These are phyloP conservation scores for Lathronympha strigana DNA, from an alignment of 2,888 invertebrate species.

Conservation along the genomic window DNA sequence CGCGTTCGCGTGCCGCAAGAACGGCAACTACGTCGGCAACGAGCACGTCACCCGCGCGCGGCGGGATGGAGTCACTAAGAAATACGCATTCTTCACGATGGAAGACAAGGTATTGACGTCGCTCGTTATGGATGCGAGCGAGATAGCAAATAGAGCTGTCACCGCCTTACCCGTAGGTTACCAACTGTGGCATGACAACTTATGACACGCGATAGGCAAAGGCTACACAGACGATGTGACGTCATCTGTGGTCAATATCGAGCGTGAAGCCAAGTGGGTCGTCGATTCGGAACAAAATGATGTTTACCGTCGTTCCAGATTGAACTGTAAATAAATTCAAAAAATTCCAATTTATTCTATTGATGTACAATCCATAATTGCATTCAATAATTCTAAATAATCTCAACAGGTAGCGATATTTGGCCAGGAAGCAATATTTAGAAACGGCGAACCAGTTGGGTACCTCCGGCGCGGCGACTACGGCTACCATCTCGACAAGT, in stretches of 20 bases:
- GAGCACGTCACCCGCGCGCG: conserved; percentile 87
- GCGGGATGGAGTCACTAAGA: conserved; percentile 87
- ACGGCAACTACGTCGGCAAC: conserved; percentile 91
- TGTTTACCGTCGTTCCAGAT: too few relatives aligned
- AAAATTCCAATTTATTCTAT: neutral
- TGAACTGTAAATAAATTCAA: too few relatives aligned
- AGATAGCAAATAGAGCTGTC: too few relatives aligned
- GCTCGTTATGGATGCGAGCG: too few relatives aligned
- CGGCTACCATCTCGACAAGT: conserved; percentile 83
- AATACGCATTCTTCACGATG: conserved; percentile 89
- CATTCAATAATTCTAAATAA: neutral
- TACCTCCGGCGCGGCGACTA: conserved; percentile 93
- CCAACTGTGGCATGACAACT: too few relatives aligned
- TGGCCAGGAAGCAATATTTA: conserved; percentile 93
- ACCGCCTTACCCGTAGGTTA: too few relatives aligned
- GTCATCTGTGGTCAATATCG: too few relatives aligned
- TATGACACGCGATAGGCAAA: too few relatives aligned
- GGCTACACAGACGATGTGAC: too few relatives aligned
- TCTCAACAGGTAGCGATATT: conserved; percentile 87
- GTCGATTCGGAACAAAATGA: too few relatives aligned
- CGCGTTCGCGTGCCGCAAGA: conserved; percentile 90
- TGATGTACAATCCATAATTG: too few relatives aligned
- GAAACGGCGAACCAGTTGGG: conserved; percentile 90
- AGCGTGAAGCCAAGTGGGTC: too few relatives aligned
- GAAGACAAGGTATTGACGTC: conserved; percentile 86